A percentile compares a stretch with the other conserved stretches of the same genome.
Conservation (phyloP, 2,888 invertebrate species). For the Onchidella celtica region DNA sequence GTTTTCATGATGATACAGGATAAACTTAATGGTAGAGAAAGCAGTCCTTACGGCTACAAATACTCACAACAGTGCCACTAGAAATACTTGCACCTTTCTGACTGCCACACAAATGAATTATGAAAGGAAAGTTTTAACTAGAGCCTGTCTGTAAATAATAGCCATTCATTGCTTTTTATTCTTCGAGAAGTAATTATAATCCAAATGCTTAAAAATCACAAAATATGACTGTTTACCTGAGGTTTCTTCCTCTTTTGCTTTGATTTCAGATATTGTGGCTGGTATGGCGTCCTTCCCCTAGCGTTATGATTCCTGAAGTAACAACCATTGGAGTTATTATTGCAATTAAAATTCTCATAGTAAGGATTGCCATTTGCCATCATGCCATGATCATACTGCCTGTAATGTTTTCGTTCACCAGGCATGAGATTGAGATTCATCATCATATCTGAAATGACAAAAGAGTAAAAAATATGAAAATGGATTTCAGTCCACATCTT, state of each 20-base stretch:
- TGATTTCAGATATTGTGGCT: background rate
- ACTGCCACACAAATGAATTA: no score
- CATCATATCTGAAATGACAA: slow-evolving; percentile 32
- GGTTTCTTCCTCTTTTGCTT: slow-evolving; percentile 10
- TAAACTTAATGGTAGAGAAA: no score
- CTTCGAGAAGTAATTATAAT: no score
- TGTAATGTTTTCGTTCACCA: slow-evolving; percentile 11
- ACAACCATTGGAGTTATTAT: slow-evolving; percentile 7
- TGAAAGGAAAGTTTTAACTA: no score
- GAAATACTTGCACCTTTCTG: no score
- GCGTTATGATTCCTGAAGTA: background rate
- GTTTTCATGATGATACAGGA: no score
- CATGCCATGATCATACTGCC: slow-evolving; percentile 29
- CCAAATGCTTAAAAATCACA: no score
- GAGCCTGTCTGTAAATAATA: no score
- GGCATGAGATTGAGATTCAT: slow-evolving; percentile 15
- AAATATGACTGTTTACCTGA: background rate
- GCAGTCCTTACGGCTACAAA: no score
- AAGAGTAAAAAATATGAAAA: no score
- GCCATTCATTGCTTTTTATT: no score
- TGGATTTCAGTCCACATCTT: background rate
- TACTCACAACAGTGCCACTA: no score
- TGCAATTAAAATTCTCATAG: slow-evolving; percentile 33
- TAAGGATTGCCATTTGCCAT: background rate
- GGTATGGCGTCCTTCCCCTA: background rate